These are phyloP conservation scores for Pachypeltis micranthus DNA, from an alignment of 1,140 invertebrate species.

Conservation along the genomic window DNA sequence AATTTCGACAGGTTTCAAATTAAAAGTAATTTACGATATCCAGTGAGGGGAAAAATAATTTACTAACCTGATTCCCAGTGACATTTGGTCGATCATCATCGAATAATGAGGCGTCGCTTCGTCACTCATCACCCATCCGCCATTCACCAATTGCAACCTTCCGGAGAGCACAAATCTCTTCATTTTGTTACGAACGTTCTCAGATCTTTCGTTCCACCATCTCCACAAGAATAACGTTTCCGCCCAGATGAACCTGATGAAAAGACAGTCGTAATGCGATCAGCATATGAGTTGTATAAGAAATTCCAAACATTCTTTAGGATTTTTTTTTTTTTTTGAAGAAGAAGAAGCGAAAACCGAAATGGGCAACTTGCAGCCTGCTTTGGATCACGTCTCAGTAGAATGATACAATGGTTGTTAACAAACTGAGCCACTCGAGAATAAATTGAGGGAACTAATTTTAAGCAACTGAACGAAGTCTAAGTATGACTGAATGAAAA, in stretches of 20 bases:
- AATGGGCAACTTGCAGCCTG: too few species aligned
- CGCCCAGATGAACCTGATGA: conserved; percentile 56
- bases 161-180: conserved; percentile 1
- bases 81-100: conserved; percentile 86
- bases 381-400: too few species aligned
- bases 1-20: too few species aligned
- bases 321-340: background rate
- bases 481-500: too few species aligned
- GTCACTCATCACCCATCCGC: conserved; percentile 88
- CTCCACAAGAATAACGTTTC: conserved; percentile 82
- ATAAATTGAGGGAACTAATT: too few species aligned
- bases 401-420: too few species aligned
- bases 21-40: too few species aligned
- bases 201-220: conserved; percentile 77
- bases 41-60: too few species aligned
- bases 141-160: conserved; percentile 12
- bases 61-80: conserved; percentile 54
- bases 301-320: background rate
- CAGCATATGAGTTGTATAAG: background rate
- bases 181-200: conserved; percentile 28
- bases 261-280: too few species aligned
- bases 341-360: too few species aligned
- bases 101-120: conserved; percentile 86
- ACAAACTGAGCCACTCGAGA: too few species aligned
- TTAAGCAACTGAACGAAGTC: too few species aligned